phyloP scores from a whole-genome alignment of 2,797 vertebrate genomes.

The Hylomyscus alleni region DNA sequence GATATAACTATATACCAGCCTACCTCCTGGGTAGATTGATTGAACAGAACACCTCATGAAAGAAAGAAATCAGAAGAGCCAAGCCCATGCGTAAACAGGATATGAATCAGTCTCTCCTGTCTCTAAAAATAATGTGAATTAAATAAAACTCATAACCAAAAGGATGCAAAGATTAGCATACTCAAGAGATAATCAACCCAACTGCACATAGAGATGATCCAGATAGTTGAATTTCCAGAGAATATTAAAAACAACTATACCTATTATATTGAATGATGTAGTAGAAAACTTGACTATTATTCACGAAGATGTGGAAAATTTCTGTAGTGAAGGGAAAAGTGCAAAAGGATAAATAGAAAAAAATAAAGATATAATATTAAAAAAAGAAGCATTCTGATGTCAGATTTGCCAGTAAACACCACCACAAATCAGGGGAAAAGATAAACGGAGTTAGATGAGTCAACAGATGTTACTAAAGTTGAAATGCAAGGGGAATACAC shows the following conservation, averaged over 20 bases:
- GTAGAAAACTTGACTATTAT: not conserved
- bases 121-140: not conserved
- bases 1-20: not conserved
- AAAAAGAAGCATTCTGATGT: not conserved
- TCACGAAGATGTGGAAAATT: not conserved
- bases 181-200: not conserved
- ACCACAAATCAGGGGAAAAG: not conserved
- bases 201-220: not conserved
- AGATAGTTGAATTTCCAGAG: not conserved
- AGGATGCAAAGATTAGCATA: not conserved
- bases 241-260: not conserved
- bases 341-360: not conserved
- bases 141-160: not conserved
- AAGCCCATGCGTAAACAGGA: not conserved
- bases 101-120: not conserved
- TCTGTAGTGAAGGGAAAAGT: not conserved
- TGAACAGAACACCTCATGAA: not conserved
- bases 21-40: not conserved
- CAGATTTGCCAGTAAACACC: not conserved
- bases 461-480: not conserved
- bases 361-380: not conserved
- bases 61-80: not conserved
- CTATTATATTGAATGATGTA: not conserved
- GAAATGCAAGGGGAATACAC: not conserved
- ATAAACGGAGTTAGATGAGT: not conserved